Percentiles rank a stretch among this genome's conserved stretches.
phyloP scores from a whole-genome alignment of 2,888 invertebrate genomes.

The Leptogaster cylindrica region DNA sequence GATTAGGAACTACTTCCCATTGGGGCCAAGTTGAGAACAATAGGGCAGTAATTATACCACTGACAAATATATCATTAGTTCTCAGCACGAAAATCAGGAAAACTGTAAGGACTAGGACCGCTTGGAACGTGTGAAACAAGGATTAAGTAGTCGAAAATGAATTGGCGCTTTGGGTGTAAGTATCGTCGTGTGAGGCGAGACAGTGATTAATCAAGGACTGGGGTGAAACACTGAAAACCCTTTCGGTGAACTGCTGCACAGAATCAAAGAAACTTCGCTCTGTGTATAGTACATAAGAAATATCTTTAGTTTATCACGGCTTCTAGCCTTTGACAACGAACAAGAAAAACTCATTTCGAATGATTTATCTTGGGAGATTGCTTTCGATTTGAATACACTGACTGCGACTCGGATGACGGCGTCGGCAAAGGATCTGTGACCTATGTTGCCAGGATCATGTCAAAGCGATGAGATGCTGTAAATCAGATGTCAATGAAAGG shows the following conservation, averaged over 20 bases:
- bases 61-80: constrained; percentile 46
- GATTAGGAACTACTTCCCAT: constrained; percentile 10
- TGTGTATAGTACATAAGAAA: constrained; percentile 42
- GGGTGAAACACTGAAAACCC: too few species aligned
- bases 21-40: constrained; percentile 33
- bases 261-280: constrained; percentile 39
- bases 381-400: constrained; percentile 47
- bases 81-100: constrained; percentile 21
- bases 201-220: constrained; percentile 43
- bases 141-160: constrained; percentile 19
- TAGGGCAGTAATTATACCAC: constrained; percentile 42
- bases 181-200: constrained; percentile 40
- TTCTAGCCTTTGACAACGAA: constrained; percentile 41
- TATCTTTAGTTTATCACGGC: constrained; percentile 46
- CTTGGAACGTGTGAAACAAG: constrained; percentile 12
- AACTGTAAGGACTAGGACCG: neutral
- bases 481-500: constrained; percentile 44
- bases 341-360: constrained; percentile 47
- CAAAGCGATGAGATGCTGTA: constrained; percentile 37
- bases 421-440: constrained; percentile 3
- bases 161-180: neutral
- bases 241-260: constrained; percentile 33
- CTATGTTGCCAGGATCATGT: neutral
- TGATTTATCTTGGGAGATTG: constrained; percentile 47
- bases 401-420: constrained; percentile 21